phyloP scores from a whole-genome alignment of 2,888 invertebrate species.

The Cosmia pyralina region DNA sequence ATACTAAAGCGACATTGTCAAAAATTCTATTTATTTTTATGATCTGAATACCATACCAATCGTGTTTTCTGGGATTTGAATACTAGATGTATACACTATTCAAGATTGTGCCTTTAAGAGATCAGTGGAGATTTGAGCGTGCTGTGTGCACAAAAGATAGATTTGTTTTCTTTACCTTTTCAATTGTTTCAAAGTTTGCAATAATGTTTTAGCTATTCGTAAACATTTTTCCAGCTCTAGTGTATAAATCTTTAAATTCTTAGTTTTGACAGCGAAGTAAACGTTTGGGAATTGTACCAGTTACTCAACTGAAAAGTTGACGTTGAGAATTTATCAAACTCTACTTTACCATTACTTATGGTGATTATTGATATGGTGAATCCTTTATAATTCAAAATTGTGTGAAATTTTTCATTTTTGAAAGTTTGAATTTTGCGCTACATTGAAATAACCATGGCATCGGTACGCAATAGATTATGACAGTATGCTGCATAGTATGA shows the following conservation, averaged over 20 bases:
- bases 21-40: background rate
- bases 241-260: background rate
- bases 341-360: no score
- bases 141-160: constrained; percentile 1
- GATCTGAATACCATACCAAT: background rate
- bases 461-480: no score
- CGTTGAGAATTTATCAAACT: no score
- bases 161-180: constrained; percentile 11
- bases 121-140: constrained; percentile 19
- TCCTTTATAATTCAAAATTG: no score
- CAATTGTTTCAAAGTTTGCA: background rate
- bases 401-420: no score
- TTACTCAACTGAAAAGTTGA: no score
- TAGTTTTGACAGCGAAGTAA: background rate
- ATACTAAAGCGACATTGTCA: background rate
- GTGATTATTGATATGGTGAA: no score
- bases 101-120: constrained; percentile 31
- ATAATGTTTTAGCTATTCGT: background rate
- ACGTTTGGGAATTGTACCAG: background rate
- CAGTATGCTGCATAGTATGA: no score
- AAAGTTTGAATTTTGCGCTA: no score
- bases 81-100: constrained; percentile 20
- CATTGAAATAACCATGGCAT: no score
- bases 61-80: constrained; percentile 40
- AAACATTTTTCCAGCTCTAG: background rate